A percentile compares a stretch with the other conserved stretches of the same genome.
These are phyloP conservation scores for Myotis daubentonii DNA, from an alignment of 2,797 vertebrate species.

Conservation along the genomic window DNA sequence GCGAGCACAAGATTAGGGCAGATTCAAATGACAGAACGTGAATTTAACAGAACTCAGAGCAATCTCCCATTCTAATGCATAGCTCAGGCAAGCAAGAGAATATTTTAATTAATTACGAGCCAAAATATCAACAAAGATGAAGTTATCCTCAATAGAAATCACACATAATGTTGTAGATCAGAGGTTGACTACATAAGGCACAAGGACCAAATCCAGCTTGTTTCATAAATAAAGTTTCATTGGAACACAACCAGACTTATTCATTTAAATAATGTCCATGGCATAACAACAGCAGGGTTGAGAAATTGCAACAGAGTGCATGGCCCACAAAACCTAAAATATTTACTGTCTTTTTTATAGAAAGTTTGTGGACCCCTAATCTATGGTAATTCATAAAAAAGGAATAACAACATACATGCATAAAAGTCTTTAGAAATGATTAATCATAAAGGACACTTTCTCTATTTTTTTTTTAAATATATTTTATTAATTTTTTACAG, in stretches of 20 bases:
- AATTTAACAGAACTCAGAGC: neutral
- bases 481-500: too few relatives aligned
- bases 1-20: neutral
- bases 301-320: neutral
- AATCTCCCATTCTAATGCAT: slow-evolving; percentile 18
- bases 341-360: neutral
- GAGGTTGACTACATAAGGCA: neutral
- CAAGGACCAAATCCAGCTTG: neutral
- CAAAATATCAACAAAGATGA: slow-evolving; percentile 34
- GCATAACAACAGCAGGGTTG: neutral
- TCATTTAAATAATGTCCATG: neutral
- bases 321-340: slow-evolving; percentile 5
- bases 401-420: neutral
- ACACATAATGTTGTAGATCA: neutral
- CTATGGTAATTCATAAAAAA: slow-evolving; percentile 22
- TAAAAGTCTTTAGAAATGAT: slow-evolving; percentile 1
- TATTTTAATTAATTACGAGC: slow-evolving; percentile 23
- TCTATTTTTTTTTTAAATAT: too few relatives aligned
- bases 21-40: neutral
- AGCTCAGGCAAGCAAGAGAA: neutral
- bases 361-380: neutral
- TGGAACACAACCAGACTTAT: neutral
- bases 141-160: slow-evolving; percentile 27
- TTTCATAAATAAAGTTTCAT: neutral
- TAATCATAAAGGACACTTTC: slow-evolving; percentile 13